Evolutionary conservation across 2,113 vertebrate species (phyloP).

Genomic region (Pipa parva): DNA sequence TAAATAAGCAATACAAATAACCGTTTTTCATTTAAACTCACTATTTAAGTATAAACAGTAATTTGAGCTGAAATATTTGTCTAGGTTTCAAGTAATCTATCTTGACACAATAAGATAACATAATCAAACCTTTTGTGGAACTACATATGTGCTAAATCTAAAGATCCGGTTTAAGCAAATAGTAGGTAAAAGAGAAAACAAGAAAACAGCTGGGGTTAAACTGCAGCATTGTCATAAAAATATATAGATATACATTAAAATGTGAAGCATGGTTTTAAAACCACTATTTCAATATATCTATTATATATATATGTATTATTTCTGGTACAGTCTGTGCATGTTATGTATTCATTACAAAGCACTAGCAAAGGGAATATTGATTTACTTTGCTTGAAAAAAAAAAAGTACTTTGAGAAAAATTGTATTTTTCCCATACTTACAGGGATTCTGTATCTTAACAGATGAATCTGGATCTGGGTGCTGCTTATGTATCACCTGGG

Average conservation of each 20-base stretch:
- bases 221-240: not conserved
- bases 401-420: constrained; percentile 1
- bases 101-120: constrained; percentile 71
- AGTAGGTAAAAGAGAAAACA: constrained; percentile 47
- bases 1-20: no score
- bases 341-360: no score
- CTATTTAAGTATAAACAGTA: constrained; percentile 44
- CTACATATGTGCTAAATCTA: constrained; percentile 71
- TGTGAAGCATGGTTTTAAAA: no score
- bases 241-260: not conserved
- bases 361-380: no score
- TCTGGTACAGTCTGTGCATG: no score
- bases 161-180: constrained; percentile 9
- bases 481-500: constrained; percentile 95
- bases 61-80: constrained; percentile 68
- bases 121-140: constrained; percentile 68
- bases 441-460: constrained; percentile 95
- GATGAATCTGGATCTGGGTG: constrained; percentile 95
- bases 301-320: no score
- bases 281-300: no score
- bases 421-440: constrained; percentile 65
- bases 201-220: not conserved
- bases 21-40: constrained; percentile 29
- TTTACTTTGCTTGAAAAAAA: no score
- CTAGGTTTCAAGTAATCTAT: constrained; percentile 65